phyloP scores from a whole-genome alignment of 2,888 invertebrate species.

The Gortyna flavago region DNA sequence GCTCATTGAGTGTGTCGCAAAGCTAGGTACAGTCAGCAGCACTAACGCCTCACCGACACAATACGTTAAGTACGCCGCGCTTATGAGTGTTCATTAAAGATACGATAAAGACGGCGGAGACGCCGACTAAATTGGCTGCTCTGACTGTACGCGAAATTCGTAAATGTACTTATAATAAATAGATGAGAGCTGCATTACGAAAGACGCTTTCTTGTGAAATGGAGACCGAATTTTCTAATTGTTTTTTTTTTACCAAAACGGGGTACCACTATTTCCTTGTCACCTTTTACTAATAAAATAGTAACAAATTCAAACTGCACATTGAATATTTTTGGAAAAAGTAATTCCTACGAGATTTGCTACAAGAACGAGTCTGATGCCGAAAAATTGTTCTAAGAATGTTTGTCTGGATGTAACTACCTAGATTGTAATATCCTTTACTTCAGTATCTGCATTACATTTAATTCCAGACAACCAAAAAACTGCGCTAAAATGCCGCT shows the following conservation, averaged over 20 bases:
- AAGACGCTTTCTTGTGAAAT: constrained; percentile 21
- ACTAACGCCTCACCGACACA: constrained; percentile 77
- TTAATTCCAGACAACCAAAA: constrained; percentile 23
- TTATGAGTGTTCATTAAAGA: constrained; percentile 90
- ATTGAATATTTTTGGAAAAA: too few relatives aligned
- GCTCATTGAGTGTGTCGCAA: constrained; percentile 73
- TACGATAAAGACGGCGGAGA: constrained; percentile 88
- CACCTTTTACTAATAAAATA: neutral
- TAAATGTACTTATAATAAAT: constrained; percentile 62
- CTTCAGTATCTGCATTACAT: constrained; percentile 7
- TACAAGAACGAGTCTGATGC: too few relatives aligned
- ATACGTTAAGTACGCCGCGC: constrained; percentile 85
- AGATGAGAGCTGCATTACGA: constrained; percentile 25
- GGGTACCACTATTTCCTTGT: too few relatives aligned
- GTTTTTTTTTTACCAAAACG: neutral
- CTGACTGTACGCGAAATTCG: constrained; percentile 67
- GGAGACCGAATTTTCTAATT: neutral
- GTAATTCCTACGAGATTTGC: too few relatives aligned
- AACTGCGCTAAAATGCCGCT: constrained; percentile 41
- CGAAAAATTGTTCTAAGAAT: too few relatives aligned
- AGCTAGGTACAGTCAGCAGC: constrained; percentile 64
- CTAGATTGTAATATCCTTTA: too few relatives aligned
- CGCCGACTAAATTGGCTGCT: constrained; percentile 83
- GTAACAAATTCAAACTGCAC: too few relatives aligned
- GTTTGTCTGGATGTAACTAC: neutral